Conservation (phyloP, 1,140 invertebrate genomes). For the Campoletis sonorensis region DNA sequence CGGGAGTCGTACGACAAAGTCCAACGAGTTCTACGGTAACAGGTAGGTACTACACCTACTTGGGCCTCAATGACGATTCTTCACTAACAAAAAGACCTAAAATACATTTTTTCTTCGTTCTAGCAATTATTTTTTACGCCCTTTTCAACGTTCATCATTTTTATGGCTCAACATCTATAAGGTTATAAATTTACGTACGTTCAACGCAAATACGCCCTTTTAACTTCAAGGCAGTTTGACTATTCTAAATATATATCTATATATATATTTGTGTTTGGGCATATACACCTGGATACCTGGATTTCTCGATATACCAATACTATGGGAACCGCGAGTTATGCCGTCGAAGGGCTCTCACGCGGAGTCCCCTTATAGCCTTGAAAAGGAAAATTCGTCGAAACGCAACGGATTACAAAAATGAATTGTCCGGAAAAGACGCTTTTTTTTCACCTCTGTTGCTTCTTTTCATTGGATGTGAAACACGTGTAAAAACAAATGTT, state of each 20-base stretch:
- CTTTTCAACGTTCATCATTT: not conserved
- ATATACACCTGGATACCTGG: slow-evolving; percentile 8
- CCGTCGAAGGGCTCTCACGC: slow-evolving; percentile 6
- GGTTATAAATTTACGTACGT: not conserved
- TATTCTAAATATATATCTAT: not conserved
- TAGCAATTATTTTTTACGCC: not conserved
- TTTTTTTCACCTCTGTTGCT: not conserved
- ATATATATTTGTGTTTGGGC: not conserved
- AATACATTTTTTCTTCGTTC: not conserved
- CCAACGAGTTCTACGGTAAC: slow-evolving; percentile 35
- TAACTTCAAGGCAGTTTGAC: no score
- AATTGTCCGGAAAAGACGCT: not conserved
- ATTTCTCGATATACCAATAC: not conserved
- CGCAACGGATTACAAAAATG: slow-evolving; percentile 27
- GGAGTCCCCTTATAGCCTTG: not conserved
- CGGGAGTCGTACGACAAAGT: slow-evolving; percentile 38
- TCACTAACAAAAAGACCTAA: not conserved
- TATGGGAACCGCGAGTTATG: slow-evolving; percentile 35
- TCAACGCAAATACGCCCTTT: no score
- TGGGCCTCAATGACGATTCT: not conserved
- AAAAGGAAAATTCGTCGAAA: slow-evolving; percentile 34
- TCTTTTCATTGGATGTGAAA: not conserved
- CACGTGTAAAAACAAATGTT: not conserved
- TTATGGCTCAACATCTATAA: not conserved
- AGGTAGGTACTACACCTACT: slow-evolving; percentile 21